These are phyloP conservation scores for Drosophila sucinea DNA, from an alignment of 1,140 invertebrate species.

Conservation along the genomic window DNA sequence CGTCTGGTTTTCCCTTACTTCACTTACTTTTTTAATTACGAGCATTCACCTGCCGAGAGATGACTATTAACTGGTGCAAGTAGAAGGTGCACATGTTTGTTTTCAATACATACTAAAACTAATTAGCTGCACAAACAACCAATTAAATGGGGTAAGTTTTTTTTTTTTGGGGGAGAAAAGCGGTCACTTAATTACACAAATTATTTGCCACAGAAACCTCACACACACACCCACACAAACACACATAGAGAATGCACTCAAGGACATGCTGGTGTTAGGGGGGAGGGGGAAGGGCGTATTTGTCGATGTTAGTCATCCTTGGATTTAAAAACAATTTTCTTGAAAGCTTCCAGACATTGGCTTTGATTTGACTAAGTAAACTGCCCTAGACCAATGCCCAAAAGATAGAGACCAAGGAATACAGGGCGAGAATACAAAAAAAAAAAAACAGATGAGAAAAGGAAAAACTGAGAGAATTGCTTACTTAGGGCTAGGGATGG, in stretches of 20 bases:
- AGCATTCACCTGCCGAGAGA: conserved; percentile 34
- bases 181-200: conserved; percentile 62
- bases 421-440: background rate
- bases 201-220: conserved; percentile 59
- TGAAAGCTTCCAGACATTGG: conserved; percentile 49
- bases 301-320: conserved; percentile 26
- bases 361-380: conserved; percentile 80
- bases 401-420: conserved; percentile 19
- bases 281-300: background rate
- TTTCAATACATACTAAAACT: conserved; percentile 46
- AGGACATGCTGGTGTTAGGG: conserved; percentile 34
- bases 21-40: conserved; percentile 65
- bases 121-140: conserved; percentile 60
- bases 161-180: background rate
- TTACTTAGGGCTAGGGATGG: conserved; percentile 4
- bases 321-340: conserved; percentile 71
- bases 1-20: conserved; percentile 27
- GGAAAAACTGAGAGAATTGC: conserved; percentile 23
- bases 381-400: conserved; percentile 57
- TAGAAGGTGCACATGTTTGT: conserved; percentile 31
- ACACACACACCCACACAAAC: conserved; percentile 16
- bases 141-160: conserved; percentile 32
- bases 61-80: conserved; percentile 7
- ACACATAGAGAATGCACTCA: conserved; percentile 35
- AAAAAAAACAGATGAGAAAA: conserved; percentile 17